phyloP scores from a whole-genome alignment of 1,140 invertebrate genomes.

The Chelonus insularis region DNA sequence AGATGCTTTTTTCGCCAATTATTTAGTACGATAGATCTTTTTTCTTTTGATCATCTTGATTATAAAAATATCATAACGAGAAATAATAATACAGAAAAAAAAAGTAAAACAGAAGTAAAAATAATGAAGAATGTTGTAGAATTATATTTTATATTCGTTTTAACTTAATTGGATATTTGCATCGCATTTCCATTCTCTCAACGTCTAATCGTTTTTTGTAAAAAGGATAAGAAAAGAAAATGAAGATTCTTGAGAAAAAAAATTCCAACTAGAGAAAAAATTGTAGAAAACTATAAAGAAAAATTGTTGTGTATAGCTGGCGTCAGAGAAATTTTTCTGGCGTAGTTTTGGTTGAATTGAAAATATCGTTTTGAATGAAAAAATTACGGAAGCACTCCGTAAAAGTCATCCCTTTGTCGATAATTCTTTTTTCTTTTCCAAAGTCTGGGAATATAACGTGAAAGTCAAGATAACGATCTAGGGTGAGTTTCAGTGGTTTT shows the following conservation, averaged over 20 bases:
- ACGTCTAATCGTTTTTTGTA: background rate
- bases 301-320: too few relatives aligned
- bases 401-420: constrained; percentile 2
- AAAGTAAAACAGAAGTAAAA: background rate
- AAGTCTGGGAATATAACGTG: constrained; percentile 5
- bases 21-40: too few relatives aligned
- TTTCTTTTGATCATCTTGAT: too few relatives aligned
- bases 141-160: background rate
- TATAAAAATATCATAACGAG: too few relatives aligned
- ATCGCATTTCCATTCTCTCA: constrained; percentile 13
- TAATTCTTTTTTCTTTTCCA: constrained; percentile 12
- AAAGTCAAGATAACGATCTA: constrained; percentile 6
- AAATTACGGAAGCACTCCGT: constrained; percentile 10
- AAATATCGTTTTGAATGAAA: background rate
- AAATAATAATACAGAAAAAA: too few relatives aligned
- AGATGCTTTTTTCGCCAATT: too few relatives aligned
- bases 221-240: background rate
- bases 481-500: constrained; percentile 4
- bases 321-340: too few relatives aligned
- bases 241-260: background rate
- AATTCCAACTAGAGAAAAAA: background rate
- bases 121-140: background rate
- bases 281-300: background rate
- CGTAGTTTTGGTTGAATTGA: background rate
- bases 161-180: constrained; percentile 16